Base-by-base conservation (phyloP, 2,888 invertebrate genomes). In the Octonoba sinensis region DNA sequence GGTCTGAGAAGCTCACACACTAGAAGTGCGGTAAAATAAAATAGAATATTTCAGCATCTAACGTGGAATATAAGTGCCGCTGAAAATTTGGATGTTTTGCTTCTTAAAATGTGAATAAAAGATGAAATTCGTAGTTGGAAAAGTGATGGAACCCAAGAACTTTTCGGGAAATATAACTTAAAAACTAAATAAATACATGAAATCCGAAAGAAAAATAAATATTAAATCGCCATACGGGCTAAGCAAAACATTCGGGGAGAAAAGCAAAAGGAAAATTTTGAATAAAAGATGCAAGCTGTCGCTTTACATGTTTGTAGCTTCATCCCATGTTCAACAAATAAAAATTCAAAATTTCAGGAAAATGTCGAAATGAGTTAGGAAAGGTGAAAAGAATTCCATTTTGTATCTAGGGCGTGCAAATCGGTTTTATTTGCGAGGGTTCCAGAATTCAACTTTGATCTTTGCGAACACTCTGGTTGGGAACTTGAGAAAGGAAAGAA, bases 201-300 rank as follows among this genome's bases (percentile, higher is more conserved):
- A 76, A 65, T 70, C 70, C 44, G 24, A 56, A 77, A 70, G 60
- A 36, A 47, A 70, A 70, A 64, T 64, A 70, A 71, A 24, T 54
- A 67, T 22, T 49, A 20, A 70, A 62, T 69, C 24, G 22, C 51
- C 18, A 69, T 8, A 46, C 20, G 49, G 36, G 60, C 18, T 49
- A 49, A 66, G 59, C 18, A 67, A 62, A 75, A 59, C 57, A 60
- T 36, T 36, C 36, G 36, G 18, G 47, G 24, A 22, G 12, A 46
- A 13, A 66, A 51, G 24, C 16, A 57, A 66, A 67, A 75, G 27
- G 20, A 49, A 59, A 67, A 51, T 76, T 76, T 67, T 69, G 69
- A 76, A 62, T 77, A 77, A 77, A 77, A 77, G 51, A 77, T 71
- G 27, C 70, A 77, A 70, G 65, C 57, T 78, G 71, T 71, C 78